Evolutionary conservation across 2,797 vertebrate species (phyloP).

Genomic region (Poecilia gillii): DNA sequence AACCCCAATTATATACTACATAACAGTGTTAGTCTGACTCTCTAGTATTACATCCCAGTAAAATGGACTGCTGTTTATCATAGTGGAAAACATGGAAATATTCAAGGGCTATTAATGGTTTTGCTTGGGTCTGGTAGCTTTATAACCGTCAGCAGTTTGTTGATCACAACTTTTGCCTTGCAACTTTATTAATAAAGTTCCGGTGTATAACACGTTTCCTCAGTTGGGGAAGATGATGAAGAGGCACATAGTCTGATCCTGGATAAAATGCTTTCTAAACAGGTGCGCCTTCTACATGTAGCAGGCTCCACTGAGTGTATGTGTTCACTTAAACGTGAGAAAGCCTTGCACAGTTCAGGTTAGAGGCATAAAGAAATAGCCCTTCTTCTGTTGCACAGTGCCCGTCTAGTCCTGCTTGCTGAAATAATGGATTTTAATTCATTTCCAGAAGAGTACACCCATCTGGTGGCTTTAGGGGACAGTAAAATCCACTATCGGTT

Average conservation of each 20-base stretch:
- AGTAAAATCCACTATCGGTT: slow-evolving; percentile 72
- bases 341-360: slow-evolving; percentile 5
- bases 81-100: not conserved
- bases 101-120: not conserved
- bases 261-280: not conserved
- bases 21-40: not conserved
- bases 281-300: not conserved
- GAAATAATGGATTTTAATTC: slow-evolving; percentile 75
- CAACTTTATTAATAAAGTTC: not conserved
- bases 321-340: not conserved
- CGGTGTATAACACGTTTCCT: not conserved
- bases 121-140: not conserved
- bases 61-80: too few species aligned
- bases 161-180: not conserved
- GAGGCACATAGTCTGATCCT: not conserved
- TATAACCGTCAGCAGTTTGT: too few species aligned
- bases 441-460: slow-evolving; percentile 74
- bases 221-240: not conserved
- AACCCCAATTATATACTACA: not conserved
- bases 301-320: not conserved
- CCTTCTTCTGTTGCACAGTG: slow-evolving; percentile 27
- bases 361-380: slow-evolving; percentile 39
- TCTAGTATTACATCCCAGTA: not conserved
- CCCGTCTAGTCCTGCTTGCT: slow-evolving; percentile 45
- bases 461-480: slow-evolving; percentile 71